Percentiles rank a stretch among this genome's conserved stretches.
Evolutionary conservation across 2,113 vertebrate genomes (phyloP).

Genomic region (Pseudonaja textilis): DNA sequence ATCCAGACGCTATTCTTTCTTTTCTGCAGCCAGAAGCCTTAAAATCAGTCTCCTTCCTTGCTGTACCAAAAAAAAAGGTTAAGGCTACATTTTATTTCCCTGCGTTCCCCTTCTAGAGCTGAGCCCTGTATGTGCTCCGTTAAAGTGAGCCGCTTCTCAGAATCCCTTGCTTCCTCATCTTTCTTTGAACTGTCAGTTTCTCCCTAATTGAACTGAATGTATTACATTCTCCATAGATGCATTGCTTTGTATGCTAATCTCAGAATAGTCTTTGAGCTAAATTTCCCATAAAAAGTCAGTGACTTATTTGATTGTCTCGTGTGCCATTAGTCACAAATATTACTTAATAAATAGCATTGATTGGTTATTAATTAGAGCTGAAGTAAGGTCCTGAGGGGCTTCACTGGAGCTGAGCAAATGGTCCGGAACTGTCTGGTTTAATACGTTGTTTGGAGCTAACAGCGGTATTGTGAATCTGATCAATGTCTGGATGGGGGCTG

Average conservation of each 20-base stretch:
- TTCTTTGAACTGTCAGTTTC: not conserved
- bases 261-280: not conserved
- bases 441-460: not conserved
- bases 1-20: not conserved
- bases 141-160: not conserved
- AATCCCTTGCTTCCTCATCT: not conserved
- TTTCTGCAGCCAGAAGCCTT: not conserved
- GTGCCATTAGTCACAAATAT: not conserved
- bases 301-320: not conserved
- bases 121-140: not conserved
- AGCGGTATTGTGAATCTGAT: not conserved
- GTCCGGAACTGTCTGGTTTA: not conserved
- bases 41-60: not conserved
- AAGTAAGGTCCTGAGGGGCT: not conserved
- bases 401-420: not conserved
- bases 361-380: not conserved
- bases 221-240: not conserved
- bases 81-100: not conserved
- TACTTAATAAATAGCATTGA: not conserved
- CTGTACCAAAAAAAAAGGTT: not conserved
- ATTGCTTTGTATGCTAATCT: not conserved
- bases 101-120: not conserved
- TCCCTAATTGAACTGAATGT: not conserved
- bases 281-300: not conserved
- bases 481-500: not conserved